Base-by-base conservation (phyloP, 1,140 invertebrate genomes). In the Telenomus remus region DNA sequence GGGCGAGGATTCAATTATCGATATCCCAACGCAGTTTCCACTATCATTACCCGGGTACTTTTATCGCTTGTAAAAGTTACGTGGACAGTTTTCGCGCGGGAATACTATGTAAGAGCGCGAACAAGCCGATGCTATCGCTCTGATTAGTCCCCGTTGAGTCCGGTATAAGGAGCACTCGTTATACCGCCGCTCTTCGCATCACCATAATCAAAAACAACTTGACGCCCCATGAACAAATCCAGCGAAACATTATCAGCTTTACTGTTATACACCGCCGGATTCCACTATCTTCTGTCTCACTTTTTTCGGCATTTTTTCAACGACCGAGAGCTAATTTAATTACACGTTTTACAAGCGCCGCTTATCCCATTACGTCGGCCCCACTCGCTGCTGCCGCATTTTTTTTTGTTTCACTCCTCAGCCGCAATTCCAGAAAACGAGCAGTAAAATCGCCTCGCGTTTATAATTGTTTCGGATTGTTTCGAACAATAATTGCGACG, bases 1-100 rank as follows among this genome's bases (percentile, higher is more conserved):
- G 60, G 35, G 65, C 76, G 66, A 78, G 70, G 73, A 74, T 78
- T 74, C 76, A 78, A 78, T 78, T 78, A 78, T 74, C 76, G 70
- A 65, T 68, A 73, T 74, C 54, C 70, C 61, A 44, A 65, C 61
- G 76, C 56, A 66, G 59, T 66, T 63, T 66, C 61, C 76, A 60
- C 76, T 74, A 71, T 74, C 76, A 78, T 74, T 78, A 78, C 51
- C 70, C 49, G 16, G 1, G 70, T n/a, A 73, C 60, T 78, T 78
- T 77, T 77, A 77, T 72, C 75, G 75, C 59, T 48, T 65, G 64
- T 65, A 73, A 78, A n/a, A 78, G 69, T 73, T 55, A 69, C 69
- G 64, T 73, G 75, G 75, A 77, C 74, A 72, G 61, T 61, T 68
- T 66, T 14, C 19, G 19, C 19, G 50, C 50, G 44, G 34, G 61